Conservation (phyloP, 1,140 invertebrate genomes). For the Bombyx mori region DNA sequence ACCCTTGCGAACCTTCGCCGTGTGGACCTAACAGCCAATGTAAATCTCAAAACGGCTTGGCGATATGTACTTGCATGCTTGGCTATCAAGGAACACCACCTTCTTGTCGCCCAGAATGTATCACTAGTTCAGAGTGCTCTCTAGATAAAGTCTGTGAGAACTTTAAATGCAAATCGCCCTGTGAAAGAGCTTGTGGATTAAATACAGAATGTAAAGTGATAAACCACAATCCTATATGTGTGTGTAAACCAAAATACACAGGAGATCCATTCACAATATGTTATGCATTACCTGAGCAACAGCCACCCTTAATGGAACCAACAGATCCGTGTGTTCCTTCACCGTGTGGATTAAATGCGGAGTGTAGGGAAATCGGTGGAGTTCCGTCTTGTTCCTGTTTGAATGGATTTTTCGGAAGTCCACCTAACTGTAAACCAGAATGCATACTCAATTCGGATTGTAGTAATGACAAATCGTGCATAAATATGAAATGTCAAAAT, state of each 20-base stretch:
- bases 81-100: constrained; percentile 77
- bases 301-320: constrained; percentile 24
- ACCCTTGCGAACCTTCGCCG: constrained; percentile 56
- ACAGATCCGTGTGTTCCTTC: constrained; percentile 81
- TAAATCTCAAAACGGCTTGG: constrained; percentile 48
- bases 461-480: constrained; percentile 82
- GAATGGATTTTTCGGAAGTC: constrained; percentile 78
- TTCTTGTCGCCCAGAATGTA: constrained; percentile 78
- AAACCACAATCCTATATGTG: constrained; percentile 83
- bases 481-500: constrained; percentile 87
- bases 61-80: constrained; percentile 75
- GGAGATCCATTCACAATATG: constrained; percentile 82
- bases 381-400: constrained; percentile 83
- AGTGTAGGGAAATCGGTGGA: constrained; percentile 82
- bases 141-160: constrained; percentile 75
- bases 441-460: constrained; percentile 87
- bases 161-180: constrained; percentile 78
- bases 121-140: constrained; percentile 76
- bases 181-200: constrained; percentile 74
- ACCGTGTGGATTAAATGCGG: constrained; percentile 87
- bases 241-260: constrained; percentile 76
- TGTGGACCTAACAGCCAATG: constrained; percentile 80
- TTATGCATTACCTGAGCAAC: constrained; percentile 43
- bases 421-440: constrained; percentile 83
- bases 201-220: constrained; percentile 75